Evolutionary conservation across 2,113 vertebrate genomes (phyloP).

Genomic region (Stigmatopora argus): DNA sequence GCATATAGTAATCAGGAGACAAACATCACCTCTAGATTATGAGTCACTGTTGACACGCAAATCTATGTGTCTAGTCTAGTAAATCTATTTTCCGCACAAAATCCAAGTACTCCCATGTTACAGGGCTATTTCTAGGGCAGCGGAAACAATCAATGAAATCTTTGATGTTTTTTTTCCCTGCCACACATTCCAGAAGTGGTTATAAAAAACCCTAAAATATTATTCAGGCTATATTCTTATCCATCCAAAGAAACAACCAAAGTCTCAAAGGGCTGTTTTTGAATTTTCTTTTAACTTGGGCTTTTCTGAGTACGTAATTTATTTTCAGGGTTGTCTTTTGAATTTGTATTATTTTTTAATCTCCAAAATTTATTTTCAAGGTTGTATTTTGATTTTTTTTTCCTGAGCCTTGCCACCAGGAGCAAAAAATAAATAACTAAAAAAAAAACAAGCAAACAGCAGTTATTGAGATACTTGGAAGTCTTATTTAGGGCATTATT

Average conservation of each 20-base stretch:
- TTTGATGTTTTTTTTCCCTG: not conserved
- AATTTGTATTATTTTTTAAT: too few relatives aligned
- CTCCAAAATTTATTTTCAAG: too few relatives aligned
- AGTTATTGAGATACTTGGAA: too few relatives aligned
- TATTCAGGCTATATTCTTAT: not conserved
- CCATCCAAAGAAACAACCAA: not conserved
- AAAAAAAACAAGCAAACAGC: too few relatives aligned
- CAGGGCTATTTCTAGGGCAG: slow-evolving; percentile 13
- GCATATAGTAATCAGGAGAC: slow-evolving; percentile 25
- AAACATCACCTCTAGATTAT: slow-evolving; percentile 31
- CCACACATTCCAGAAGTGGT: not conserved
- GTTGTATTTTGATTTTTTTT: too few relatives aligned
- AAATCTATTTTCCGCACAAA: slow-evolving; percentile 11
- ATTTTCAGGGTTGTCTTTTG: too few relatives aligned
- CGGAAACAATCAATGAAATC: not conserved
- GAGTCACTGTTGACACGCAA: slow-evolving; percentile 23
- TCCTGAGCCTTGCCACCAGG: too few relatives aligned
- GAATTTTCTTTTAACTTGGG: not conserved
- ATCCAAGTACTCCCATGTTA: slow-evolving; percentile 8
- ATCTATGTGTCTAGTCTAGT: slow-evolving; percentile 6
- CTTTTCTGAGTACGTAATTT: too few relatives aligned
- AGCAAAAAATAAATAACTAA: too few relatives aligned
- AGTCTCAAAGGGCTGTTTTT: not conserved
- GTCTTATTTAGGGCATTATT: too few relatives aligned
- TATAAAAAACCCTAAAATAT: not conserved